These are phyloP conservation scores for Macrophya annulata DNA, from an alignment of 2,888 invertebrate genomes.

Conservation along the genomic window DNA sequence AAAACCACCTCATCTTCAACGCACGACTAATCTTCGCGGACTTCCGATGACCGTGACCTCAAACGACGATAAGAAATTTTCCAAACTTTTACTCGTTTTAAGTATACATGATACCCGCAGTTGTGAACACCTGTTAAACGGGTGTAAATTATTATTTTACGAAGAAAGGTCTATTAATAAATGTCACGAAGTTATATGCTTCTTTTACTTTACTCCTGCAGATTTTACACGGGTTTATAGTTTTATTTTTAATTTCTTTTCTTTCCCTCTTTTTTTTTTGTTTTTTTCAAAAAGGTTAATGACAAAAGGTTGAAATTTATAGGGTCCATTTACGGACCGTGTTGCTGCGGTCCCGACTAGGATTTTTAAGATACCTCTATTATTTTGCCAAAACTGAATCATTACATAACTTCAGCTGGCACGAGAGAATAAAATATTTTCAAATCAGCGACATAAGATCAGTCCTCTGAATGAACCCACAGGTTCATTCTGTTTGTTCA, in stretches of 20 bases:
- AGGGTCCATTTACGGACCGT: neutral
- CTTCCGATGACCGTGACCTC: slow-evolving; percentile 3
- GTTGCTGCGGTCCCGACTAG: neutral
- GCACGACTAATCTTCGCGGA: slow-evolving; percentile 31
- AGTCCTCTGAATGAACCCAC: neutral
- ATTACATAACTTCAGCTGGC: neutral
- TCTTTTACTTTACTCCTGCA: neutral
- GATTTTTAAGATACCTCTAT: neutral
- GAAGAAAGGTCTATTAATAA: neutral
- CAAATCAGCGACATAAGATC: neutral
- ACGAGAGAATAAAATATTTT: neutral
- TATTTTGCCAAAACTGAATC: slow-evolving; percentile 4
- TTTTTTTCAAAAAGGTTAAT: neutral
- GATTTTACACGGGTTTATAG: neutral
- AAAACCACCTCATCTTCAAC: slow-evolving; percentile 16
- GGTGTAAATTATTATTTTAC: slow-evolving; percentile 4
- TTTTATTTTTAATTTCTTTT: neutral
- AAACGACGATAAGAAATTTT: neutral
- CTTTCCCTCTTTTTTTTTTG: too few relatives aligned
- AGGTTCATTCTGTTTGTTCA: neutral
- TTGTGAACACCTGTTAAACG: neutral
- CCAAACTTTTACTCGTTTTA: slow-evolving; percentile 8
- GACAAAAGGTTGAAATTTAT: slow-evolving; percentile 11
- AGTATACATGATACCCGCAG: neutral
- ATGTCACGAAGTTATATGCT: neutral